Evolutionary conservation across 2,888 invertebrate genomes (phyloP), one percentile per base, ranked within the genome.

Genomic region (Notodonta dromedarius): DNA sequence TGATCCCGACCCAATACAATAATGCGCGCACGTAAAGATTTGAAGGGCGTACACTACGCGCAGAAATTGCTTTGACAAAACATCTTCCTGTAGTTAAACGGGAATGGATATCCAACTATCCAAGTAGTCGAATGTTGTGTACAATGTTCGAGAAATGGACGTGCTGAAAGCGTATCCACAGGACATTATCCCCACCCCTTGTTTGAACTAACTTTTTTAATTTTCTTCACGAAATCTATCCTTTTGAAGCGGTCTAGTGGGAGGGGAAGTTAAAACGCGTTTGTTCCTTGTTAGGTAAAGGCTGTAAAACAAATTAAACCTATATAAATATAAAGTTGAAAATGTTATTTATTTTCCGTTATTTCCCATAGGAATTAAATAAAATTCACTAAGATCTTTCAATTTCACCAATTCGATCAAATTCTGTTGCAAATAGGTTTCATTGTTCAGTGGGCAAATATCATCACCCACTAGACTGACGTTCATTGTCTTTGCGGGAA

Each of bases 121-220:
- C 54, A 63, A 66, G 48, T 79, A 82, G 61, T 46, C 57, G 39
- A 7, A 62, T 62, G 63, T 56, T 66, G 65, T 62, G 66, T 57
- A 66, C 65, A 68, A 66, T 61, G 64, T 56, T 63, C 54, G 63
- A 66, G 64, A 44, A 44, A 66, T 62, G 65, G 59, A 67, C 65
- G 69, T 67, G 68, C 68, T 65, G 60, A 66, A 67, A 76, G 69
- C 62, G 63, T 69, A 71, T 74, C 63, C 71, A 59, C 64, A 69
- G 72, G 73, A 76, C 71, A 76, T 77, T 76, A 78, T 69, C 67
- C 59, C 44, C 73, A 57, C 69, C 85, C 77, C 80, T 79, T 86
- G 83, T 86, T 86, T 86, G 82, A 77, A 76, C 80, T 74, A 86
- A 87, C 79, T 87, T 86, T 88, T 87, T 88, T 86, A 86, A 88